Evolutionary conservation across 2,113 vertebrate genomes (phyloP).

Genomic region (Mustelus asterias): DNA sequence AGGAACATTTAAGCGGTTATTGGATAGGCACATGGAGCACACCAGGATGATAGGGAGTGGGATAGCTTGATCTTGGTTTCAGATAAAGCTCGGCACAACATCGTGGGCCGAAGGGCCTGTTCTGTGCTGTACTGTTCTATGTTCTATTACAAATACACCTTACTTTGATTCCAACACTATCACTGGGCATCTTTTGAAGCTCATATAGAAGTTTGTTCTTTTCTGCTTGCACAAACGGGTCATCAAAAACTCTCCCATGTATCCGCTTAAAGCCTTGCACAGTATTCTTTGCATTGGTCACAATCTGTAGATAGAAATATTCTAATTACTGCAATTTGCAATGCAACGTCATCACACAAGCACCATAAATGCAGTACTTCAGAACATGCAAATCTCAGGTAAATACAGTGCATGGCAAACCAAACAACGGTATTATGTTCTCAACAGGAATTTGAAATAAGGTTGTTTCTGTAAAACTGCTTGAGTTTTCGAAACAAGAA

Average conservation of each 20-base stretch:
- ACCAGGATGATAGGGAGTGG: too few relatives aligned
- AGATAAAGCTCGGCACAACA: too few relatives aligned
- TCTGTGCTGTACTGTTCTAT: too few relatives aligned
- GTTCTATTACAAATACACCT: neutral
- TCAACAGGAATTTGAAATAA: neutral
- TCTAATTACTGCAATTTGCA: neutral
- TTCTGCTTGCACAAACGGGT: conserved; percentile 79
- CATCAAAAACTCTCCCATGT: conserved; percentile 81
- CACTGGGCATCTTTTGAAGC: conserved; percentile 81
- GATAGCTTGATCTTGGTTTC: too few relatives aligned
- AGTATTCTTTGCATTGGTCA: conserved; percentile 90
- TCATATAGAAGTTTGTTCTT: conserved; percentile 78
- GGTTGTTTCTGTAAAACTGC: neutral
- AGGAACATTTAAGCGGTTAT: too few relatives aligned
- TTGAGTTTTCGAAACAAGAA: neutral
- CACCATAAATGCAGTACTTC: neutral
- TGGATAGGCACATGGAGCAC: too few relatives aligned
- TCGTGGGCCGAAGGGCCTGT: too few relatives aligned
- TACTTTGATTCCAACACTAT: conserved; percentile 82
- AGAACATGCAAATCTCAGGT: neutral
- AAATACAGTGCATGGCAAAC: neutral
- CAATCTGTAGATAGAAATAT: conserved; percentile 57
- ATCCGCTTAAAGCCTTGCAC: conserved; percentile 90
- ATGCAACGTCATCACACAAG: neutral
- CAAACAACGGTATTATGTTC: neutral